Evolutionary conservation across 2,113 vertebrate species (phyloP), one percentile per base, ranked within the genome.

Genomic region (Salvator merianae): DNA sequence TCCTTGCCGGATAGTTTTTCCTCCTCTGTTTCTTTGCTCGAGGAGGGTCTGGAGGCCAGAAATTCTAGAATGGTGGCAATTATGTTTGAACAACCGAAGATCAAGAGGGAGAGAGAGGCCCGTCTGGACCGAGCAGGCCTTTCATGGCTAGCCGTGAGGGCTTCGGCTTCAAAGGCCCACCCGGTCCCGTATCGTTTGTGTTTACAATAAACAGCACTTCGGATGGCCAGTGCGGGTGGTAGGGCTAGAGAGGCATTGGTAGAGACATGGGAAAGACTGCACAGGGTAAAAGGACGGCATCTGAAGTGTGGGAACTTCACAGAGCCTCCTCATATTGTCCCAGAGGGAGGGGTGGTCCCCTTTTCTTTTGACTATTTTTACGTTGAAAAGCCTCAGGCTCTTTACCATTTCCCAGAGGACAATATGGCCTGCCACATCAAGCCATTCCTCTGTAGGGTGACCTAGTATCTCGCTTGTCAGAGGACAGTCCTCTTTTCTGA

Each of bases 131-230:
- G 83, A 93, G 63, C 85, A 92, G 90, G 91, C 84, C 82, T 13
- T 88, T 30, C 92, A 93, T 92, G 93, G 91, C 88, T 70, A 86
- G 80, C 80, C 73, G 43, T 84, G 85, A 89, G 93, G 89, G 87
- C 68, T 83, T 88, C 71, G 53, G 84, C 91, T 94, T 94, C 92
- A 94, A 94, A 94, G 91, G 72, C 89, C 93, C 94, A 93, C 92
- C 92, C 93, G 91, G 94, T 86, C 92, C 87, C 90, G 86, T 91
- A 87, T 88, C 88, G 18, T 83, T 90, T 81, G 73, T 91, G 91
- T 94, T 94, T 93, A 94, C 92, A 92, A 77, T 94, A 93, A 94
- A 94, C 88, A 89, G 89, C 86, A 84, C 88, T 84, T 92, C 90
- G 90, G 91, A 91, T 89, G 90, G 88, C 72, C 90, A 88, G 86